Evolutionary conservation across 2,113 vertebrate species (phyloP).

Genomic region (Plecturocebus donacophilus): DNA sequence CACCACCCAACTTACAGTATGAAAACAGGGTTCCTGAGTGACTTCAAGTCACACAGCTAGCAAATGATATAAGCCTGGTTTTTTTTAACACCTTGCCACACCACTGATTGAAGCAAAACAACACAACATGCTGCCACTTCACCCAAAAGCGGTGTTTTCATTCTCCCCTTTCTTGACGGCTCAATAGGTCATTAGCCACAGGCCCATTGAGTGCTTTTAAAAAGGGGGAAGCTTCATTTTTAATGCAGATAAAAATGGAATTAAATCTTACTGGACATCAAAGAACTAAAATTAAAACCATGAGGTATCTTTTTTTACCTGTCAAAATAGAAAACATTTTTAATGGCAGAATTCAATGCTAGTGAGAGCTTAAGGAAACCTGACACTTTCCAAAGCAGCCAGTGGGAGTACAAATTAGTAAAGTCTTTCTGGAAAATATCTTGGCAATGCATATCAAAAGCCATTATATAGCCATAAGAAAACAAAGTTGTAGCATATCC

Average conservation of each 20-base stretch:
- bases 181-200: too few species aligned
- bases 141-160: too few species aligned
- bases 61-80: constrained; percentile 20
- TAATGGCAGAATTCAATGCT: neutral
- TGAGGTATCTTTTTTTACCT: constrained; percentile 12
- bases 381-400: constrained; percentile 26
- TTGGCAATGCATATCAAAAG: constrained; percentile 11
- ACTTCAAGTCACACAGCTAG: constrained; percentile 27
- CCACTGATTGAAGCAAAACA: too few species aligned
- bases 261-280: constrained; percentile 44
- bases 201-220: too few species aligned
- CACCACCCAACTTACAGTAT: neutral
- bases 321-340: neutral
- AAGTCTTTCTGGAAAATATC: constrained; percentile 23
- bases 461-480: neutral
- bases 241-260: neutral
- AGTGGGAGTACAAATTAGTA: constrained; percentile 30
- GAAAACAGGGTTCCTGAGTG: constrained; percentile 3
- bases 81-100: too few species aligned
- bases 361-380: neutral
- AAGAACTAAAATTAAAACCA: constrained; percentile 42
- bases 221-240: neutral
- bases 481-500: constrained; percentile 4
- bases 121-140: too few species aligned
- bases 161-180: too few species aligned